phyloP scores from a whole-genome alignment of 2,888 invertebrate species.

The Brenthis ino region DNA sequence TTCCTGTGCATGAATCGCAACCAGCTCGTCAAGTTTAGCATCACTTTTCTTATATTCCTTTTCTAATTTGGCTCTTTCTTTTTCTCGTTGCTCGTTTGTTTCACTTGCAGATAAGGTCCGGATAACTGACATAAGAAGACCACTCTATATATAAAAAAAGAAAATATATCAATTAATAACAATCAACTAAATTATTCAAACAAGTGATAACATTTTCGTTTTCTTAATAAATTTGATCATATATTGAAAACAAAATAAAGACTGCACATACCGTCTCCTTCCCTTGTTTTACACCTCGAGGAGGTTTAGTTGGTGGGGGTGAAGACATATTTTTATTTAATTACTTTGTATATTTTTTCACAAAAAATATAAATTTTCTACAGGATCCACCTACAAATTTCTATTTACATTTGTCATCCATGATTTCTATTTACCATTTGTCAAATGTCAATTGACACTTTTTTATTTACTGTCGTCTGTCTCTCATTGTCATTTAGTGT shows the following conservation, averaged over 20 bases:
- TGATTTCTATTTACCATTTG: too few relatives aligned
- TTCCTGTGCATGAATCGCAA: slow-evolving; percentile 93
- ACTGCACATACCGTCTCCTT: slow-evolving; percentile 89
- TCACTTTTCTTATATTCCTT: slow-evolving; percentile 96
- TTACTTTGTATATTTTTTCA: not conserved
- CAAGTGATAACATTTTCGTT: too few relatives aligned
- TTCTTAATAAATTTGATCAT: not conserved
- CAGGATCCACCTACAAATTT: slow-evolving; percentile 16
- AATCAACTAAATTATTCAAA: not conserved
- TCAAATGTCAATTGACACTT: not conserved
- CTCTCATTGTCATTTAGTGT: not conserved
- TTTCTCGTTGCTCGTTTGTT: slow-evolving; percentile 95
- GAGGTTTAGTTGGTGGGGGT: slow-evolving; percentile 91
- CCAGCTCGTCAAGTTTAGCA: slow-evolving; percentile 92
- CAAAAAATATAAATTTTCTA: not conserved
- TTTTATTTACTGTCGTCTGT: slow-evolving; percentile 1
- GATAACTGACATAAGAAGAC: slow-evolving; percentile 96
- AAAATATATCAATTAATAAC: not conserved
- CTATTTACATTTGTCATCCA: too few relatives aligned
- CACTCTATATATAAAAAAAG: slow-evolving; percentile 83
- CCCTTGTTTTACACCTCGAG: slow-evolving; percentile 91
- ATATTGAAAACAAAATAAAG: not conserved
- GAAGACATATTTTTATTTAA: slow-evolving; percentile 74
- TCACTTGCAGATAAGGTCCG: slow-evolving; percentile 96
- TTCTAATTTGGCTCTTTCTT: slow-evolving; percentile 96